Percentiles rank a stretch among this genome's conserved stretches.
Evolutionary conservation across 1,140 invertebrate genomes (phyloP).

Genomic region (Drosophila watanabei): DNA sequence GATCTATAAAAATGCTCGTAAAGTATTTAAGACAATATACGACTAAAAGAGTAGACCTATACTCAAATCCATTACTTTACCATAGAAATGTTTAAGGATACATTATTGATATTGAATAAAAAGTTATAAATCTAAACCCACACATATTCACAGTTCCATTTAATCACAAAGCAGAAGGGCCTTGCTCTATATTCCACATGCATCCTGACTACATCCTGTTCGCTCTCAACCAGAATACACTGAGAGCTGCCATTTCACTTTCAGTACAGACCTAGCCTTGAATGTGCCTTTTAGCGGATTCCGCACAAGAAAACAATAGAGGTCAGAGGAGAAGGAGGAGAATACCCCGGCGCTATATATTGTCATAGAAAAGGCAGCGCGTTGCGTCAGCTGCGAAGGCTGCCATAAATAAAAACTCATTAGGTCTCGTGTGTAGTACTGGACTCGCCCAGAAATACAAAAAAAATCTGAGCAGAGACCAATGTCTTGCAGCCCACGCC

Average conservation of each 20-base stretch:
- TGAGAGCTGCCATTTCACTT: slow-evolving; percentile 44
- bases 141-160: slow-evolving; percentile 5
- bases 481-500: slow-evolving; percentile 20
- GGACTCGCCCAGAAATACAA: slow-evolving; percentile 25
- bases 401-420: slow-evolving; percentile 72
- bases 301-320: slow-evolving; percentile 26
- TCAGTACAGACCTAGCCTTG: slow-evolving; percentile 48
- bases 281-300: slow-evolving; percentile 59
- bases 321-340: background rate
- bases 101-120: background rate
- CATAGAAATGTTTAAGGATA: background rate
- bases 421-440: slow-evolving; percentile 38
- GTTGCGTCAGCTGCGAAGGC: slow-evolving; percentile 59
- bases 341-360: slow-evolving; percentile 30
- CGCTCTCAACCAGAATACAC: slow-evolving; percentile 12
- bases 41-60: too few relatives aligned
- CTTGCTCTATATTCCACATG: slow-evolving; percentile 32
- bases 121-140: background rate
- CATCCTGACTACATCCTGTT: slow-evolving; percentile 33
- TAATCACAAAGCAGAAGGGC: slow-evolving; percentile 10
- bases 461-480: background rate
- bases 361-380: slow-evolving; percentile 63
- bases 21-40: background rate
- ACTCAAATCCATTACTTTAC: too few relatives aligned
- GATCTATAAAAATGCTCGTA: background rate